A percentile compares a stretch with the other conserved stretches of the same genome.
These are phyloP conservation scores for Synanthedon formicaeformis DNA, from an alignment of 2,888 invertebrate genomes.

Conservation along the genomic window DNA sequence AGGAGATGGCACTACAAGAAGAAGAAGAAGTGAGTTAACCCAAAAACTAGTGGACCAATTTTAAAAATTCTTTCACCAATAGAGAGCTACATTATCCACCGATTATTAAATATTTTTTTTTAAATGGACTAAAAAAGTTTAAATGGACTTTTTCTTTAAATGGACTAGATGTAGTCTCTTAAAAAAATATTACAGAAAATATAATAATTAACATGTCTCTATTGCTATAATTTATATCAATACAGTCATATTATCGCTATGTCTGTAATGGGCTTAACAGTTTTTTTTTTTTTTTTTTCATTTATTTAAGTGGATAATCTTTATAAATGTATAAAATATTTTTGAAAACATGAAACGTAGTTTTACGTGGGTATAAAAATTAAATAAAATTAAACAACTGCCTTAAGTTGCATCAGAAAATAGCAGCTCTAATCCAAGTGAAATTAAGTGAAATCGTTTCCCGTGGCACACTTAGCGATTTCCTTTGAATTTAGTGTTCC, in stretches of 20 bases:
- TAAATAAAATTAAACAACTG: neutral
- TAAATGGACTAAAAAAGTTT: neutral
- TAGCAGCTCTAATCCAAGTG: constrained; percentile 12
- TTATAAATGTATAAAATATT: neutral
- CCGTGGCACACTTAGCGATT: constrained; percentile 6
- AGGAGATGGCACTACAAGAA: too few relatives aligned
- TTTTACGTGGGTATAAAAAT: neutral
- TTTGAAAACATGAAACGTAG: neutral
- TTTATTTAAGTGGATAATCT: too few relatives aligned
- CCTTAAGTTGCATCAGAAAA: neutral
- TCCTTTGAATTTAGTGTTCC: neutral
- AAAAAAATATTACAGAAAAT: too few relatives aligned
- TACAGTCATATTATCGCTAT: too few relatives aligned
- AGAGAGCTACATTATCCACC: too few relatives aligned
- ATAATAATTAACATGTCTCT: too few relatives aligned
- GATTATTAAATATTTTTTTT: neutral
- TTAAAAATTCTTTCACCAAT: too few relatives aligned
- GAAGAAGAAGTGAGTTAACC: neutral
- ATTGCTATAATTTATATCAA: too few relatives aligned
- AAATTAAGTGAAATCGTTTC: constrained; percentile 22
- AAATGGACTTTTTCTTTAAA: too few relatives aligned
- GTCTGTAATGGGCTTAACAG: too few relatives aligned
- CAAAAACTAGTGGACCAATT: too few relatives aligned
- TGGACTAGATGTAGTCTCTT: too few relatives aligned
- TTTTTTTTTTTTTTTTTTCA: neutral